Percentiles rank a stretch among this genome's conserved stretches.
These are phyloP conservation scores for Lepilemur septentrionalis DNA, from an alignment of 2,797 vertebrate genomes.

Conservation along the genomic window DNA sequence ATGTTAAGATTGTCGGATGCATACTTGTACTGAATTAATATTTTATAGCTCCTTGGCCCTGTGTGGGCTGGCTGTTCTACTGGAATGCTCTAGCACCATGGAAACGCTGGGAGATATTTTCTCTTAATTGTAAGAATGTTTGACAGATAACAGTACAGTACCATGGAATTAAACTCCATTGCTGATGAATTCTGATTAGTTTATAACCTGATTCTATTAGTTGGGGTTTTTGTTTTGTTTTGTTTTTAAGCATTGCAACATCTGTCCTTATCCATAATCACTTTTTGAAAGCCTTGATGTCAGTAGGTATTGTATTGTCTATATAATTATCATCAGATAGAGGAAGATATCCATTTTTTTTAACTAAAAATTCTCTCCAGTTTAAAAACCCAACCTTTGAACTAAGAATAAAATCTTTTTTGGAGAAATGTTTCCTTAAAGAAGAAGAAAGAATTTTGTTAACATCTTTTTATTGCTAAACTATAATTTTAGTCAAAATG, in stretches of 20 bases:
- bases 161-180: conserved; percentile 76
- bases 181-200: conserved; percentile 79
- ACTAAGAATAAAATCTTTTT: conserved; percentile 60
- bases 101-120: conserved; percentile 86
- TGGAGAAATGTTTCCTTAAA: background rate
- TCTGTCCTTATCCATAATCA: conserved; percentile 51
- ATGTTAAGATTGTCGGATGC: conserved; percentile 74
- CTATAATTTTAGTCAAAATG: conserved; percentile 16
- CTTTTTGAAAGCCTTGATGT: background rate
- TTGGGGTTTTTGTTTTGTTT: conserved; percentile 36
- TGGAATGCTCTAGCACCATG: conserved; percentile 85
- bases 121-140: conserved; percentile 83
- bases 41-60: conserved; percentile 81
- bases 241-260: conserved; percentile 63
- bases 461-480: background rate
- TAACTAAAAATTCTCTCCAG: conserved; percentile 13
- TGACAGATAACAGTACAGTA: conserved; percentile 84
- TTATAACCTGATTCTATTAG: conserved; percentile 55
- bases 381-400: background rate
- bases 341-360: conserved; percentile 6
- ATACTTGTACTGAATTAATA: conserved; percentile 82
- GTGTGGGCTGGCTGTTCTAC: conserved; percentile 86
- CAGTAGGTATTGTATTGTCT: background rate
- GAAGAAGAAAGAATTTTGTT: conserved; percentile 21
- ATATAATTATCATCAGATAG: background rate